These are phyloP conservation scores for Felis chaus DNA, from an alignment of 2,113 vertebrate genomes.

Conservation along the genomic window DNA sequence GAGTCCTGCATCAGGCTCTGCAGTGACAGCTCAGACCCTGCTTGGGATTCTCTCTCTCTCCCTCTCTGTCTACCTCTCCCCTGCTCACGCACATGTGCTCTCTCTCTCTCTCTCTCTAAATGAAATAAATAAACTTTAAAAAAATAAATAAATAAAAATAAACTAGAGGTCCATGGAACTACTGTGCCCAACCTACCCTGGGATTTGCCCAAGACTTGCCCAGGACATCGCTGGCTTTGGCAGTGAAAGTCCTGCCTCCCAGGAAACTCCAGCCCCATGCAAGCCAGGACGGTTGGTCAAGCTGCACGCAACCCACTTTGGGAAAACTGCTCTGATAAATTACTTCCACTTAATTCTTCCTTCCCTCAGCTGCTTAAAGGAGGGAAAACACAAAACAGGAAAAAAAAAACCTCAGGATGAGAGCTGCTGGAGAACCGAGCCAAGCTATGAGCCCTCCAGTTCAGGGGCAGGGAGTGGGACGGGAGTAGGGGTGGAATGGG, in stretches of 20 bases:
- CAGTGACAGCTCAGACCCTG: no score
- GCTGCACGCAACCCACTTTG: not conserved
- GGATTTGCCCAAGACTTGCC: not conserved
- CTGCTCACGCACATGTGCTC: no score
- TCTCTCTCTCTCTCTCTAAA: no score
- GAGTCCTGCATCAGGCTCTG: no score
- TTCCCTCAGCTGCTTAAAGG: not conserved
- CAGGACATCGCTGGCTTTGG: not conserved
- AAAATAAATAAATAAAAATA: no score
- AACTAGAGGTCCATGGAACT: not conserved
- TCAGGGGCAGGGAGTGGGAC: not conserved
- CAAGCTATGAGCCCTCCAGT: not conserved
- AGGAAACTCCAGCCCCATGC: no score
- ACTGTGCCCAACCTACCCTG: not conserved
- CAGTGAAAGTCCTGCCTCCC: rapidly evolving
- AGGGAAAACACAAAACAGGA: not conserved
- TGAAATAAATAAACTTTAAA: no score
- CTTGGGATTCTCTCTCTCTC: no score
- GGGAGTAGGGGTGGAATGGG: not conserved
- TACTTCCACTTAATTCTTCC: not conserved
- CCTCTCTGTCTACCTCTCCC: no score
- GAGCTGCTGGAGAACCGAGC: not conserved
- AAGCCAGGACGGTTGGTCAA: not conserved
- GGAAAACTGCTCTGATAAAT: not conserved
- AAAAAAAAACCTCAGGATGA: not conserved